Base-by-base conservation (phyloP, 2,888 invertebrate species). In the Helleia helle region DNA sequence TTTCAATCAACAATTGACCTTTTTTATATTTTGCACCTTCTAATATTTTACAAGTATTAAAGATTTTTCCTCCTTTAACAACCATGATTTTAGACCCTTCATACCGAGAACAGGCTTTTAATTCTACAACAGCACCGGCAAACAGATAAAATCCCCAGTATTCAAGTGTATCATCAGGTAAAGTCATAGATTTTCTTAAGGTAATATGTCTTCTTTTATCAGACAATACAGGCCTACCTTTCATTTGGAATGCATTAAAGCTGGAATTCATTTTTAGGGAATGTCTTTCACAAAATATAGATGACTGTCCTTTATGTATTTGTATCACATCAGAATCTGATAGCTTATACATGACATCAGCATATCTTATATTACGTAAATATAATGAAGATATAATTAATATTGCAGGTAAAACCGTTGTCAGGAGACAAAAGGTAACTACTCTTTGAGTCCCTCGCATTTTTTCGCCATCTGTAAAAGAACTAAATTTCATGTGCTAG, bases 131-230 rank as follows among this genome's bases (percentile, higher is more conserved):
- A 1, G 94, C 93, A 14, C 93, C 94, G 69, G 90, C 89, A 36
- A 93, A 79, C 34, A 95, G 79, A 74, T 92, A 94, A 73, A 95
- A 94, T 2, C 94, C 94, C 94, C 94, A 95, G 68, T 94, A 95
- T 67, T 95, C 94, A 24, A 94, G 72, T 6, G 94, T 93, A 57
- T 94, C 94, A 65, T 94, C 94, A 0, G 93, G 93, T 47, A 95
- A 71, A 1, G 86, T 87, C 92, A 95, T 93, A 4, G 93, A 93
- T 62, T 94, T 94, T 64, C 90, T 92, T 52, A 94, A 74, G 50
- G 90, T 81, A 52, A 93, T 90, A 59, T 93, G 93, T 68, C 92
- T 93, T 38, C 89, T 87, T 56, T 87, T 89, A 42, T 85, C 77
- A 36, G 92, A 90, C 46, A 92, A 77, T 72, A 90, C 88, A 3